A percentile compares a stretch with the other conserved stretches of the same genome.
These are phyloP conservation scores for Dendroctonus ponderosae DNA, from an alignment of 1,140 invertebrate species.

Conservation along the genomic window DNA sequence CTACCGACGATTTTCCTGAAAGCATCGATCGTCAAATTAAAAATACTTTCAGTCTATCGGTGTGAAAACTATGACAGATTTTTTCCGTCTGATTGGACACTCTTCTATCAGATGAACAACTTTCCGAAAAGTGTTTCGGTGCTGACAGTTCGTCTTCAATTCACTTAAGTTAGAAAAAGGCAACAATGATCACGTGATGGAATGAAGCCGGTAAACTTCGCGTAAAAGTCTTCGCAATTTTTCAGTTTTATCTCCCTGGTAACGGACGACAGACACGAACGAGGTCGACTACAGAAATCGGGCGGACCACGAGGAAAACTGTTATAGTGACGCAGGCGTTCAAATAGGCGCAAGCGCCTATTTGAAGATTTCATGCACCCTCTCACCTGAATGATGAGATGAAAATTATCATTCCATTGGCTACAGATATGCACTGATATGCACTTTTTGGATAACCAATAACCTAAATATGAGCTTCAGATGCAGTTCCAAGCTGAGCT, in stretches of 20 bases:
- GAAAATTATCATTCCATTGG: not conserved
- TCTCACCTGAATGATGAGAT: constrained; percentile 42
- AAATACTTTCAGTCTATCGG: constrained; percentile 23
- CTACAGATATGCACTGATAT: too few relatives aligned
- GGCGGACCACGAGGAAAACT: constrained; percentile 47
- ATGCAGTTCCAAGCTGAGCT: too few relatives aligned
- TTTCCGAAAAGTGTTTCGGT: constrained; percentile 9
- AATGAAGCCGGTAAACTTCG: constrained; percentile 30
- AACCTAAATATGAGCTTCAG: too few relatives aligned
- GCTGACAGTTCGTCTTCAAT: constrained; percentile 33
- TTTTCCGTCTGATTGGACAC: not conserved
- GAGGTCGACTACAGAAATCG: constrained; percentile 49
- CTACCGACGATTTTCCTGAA: constrained; percentile 37
- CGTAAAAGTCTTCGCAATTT: constrained; percentile 32
- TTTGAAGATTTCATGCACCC: constrained; percentile 38
- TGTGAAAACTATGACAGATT: constrained; percentile 10
- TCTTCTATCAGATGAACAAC: constrained; percentile 1
- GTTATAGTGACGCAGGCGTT: constrained; percentile 42
- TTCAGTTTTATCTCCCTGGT: constrained; percentile 24
- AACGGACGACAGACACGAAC: constrained; percentile 37
- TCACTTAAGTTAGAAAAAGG: constrained; percentile 22
- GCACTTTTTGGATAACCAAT: too few relatives aligned
- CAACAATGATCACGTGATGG: constrained; percentile 17
- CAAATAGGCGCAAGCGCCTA: constrained; percentile 38
- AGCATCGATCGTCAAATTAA: constrained; percentile 46